phyloP scores from a whole-genome alignment of 1,140 invertebrate species.

The Plectrocnemia conspersa region DNA sequence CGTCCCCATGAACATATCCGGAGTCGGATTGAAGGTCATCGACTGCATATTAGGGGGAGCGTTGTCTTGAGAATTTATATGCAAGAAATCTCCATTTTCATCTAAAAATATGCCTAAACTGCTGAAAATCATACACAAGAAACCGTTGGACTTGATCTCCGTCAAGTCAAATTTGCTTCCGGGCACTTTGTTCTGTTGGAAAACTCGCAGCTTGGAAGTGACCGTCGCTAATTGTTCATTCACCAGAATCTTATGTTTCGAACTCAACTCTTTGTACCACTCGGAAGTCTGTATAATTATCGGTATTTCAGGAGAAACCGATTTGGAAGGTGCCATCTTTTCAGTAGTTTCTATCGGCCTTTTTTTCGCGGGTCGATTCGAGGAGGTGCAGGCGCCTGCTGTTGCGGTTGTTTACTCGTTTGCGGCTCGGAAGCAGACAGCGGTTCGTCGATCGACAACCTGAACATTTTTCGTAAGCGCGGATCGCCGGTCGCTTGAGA shows the following conservation, averaged over 20 bases:
- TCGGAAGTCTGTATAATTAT: conserved; percentile 57
- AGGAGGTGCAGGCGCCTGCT: conserved; percentile 37
- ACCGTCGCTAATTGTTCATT: conserved; percentile 61
- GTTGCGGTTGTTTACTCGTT: conserved; percentile 46
- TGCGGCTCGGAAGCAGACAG: conserved; percentile 42
- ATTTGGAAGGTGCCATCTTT: conserved; percentile 39
- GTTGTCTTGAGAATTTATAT: conserved; percentile 49
- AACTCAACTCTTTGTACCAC: conserved; percentile 62
- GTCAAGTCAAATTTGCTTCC: conserved; percentile 53
- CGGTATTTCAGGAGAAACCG: conserved; percentile 52
- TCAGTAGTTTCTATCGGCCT: conserved; percentile 49
- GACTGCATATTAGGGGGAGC: conserved; percentile 46
- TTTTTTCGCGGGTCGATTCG: conserved; percentile 53
- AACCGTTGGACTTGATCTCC: conserved; percentile 50
- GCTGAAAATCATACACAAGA: conserved; percentile 53
- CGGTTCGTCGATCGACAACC: conserved; percentile 56
- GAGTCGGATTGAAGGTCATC: conserved; percentile 44
- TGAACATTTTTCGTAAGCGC: conserved; percentile 67
- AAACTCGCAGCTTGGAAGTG: conserved; percentile 55
- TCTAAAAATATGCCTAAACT: conserved; percentile 52
- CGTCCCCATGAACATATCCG: conserved; percentile 39
- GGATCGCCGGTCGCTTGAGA: conserved; percentile 68
- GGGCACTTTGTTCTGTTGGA: conserved; percentile 49
- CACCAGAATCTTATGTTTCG: conserved; percentile 62
- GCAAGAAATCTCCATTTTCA: conserved; percentile 53